Conservation (phyloP, 2,113 vertebrate species). For the Melanostigma gelatinosum region DNA sequence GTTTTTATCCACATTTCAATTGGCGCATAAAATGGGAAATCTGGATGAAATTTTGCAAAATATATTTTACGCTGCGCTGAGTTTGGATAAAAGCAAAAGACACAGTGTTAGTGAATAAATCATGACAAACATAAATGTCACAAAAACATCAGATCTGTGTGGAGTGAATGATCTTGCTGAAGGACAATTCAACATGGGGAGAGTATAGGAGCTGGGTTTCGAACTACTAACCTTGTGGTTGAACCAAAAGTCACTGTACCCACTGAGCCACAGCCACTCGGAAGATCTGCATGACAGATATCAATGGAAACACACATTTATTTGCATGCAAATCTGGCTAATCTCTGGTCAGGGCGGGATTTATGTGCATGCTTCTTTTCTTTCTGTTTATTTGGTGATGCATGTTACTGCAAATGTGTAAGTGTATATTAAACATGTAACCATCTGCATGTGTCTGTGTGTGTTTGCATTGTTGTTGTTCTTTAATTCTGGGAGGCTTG, state of each 20-base stretch:
- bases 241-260: too few relatives aligned
- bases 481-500: slow-evolving; percentile 54
- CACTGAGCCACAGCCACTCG: background rate
- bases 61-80: background rate
- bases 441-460: slow-evolving; percentile 14
- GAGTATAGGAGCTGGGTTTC: background rate
- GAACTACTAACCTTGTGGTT: background rate
- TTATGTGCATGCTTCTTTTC: background rate
- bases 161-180: too few relatives aligned
- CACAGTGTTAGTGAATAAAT: background rate
- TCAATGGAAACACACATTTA: background rate
- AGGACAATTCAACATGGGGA: background rate
- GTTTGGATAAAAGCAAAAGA: background rate
- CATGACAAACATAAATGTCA: background rate
- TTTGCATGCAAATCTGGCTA: background rate
- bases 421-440: slow-evolving; percentile 6
- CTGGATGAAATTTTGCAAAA: background rate
- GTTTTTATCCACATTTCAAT: background rate
- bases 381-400: background rate
- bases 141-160: too few relatives aligned
- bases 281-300: background rate
- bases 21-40: background rate
- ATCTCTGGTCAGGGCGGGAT: background rate
- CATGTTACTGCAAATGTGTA: background rate
- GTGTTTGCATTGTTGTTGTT: slow-evolving; percentile 54